Evolutionary conservation across 2,888 invertebrate species (phyloP), one percentile per base, ranked within the genome.

Genomic region (Meloe dianella): DNA sequence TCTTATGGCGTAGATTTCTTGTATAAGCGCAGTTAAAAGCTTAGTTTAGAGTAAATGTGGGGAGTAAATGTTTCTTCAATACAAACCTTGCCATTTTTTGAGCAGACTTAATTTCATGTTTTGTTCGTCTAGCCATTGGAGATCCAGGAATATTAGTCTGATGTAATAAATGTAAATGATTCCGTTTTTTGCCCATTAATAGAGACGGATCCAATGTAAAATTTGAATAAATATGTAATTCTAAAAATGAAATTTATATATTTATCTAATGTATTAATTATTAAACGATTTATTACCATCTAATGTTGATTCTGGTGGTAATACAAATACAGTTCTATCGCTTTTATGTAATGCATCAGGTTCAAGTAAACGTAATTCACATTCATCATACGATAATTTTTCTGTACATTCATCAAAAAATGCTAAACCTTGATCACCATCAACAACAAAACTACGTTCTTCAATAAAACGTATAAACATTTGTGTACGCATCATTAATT

Each of bases 401-500:
- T 97, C 97, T 8, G 94, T 92, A 82, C 98, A 98, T 80, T 99
- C 98, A 84, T 99, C 99, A 81, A 99, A 99, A 85, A 96, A 96
- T 14, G 94, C 95, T 65, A 99, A 86, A 58, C 96, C 95, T 68
- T 96, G 95, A 85, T 98, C 98, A 77, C 94, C 95, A 80, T 98
- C 98, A n/a, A 97, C 96, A 0, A 98, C 96, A 85, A 99, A 98
- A 74, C 97, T 97, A 22, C 98, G 89, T 83, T 99, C 99, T 84
- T 99, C 98, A 71, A 99, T 98, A 84, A 99, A 99, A 61, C 97
- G 91, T 73, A 95, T 96, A 85, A 98, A 98, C 93, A 96, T 96
- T 85, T 98, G 98, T 0, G 98, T 98, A 77, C 91, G 92, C 89
- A 96, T 93, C 81, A 97, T 86, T 74, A 94, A 87, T 35, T 90